phyloP scores from a whole-genome alignment of 1,140 invertebrate genomes.

The Mycetomoellerius zeteki region DNA sequence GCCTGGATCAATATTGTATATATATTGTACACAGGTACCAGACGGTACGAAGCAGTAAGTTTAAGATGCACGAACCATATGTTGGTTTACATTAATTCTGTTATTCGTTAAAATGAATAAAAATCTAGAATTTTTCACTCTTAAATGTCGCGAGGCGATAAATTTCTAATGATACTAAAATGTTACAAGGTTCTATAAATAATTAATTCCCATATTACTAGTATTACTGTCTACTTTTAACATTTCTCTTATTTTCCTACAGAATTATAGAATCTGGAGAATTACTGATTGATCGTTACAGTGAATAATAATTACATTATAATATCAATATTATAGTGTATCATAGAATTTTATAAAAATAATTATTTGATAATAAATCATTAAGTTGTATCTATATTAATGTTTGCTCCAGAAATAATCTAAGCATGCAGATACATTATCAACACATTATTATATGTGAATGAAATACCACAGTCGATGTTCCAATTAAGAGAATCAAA shows the following conservation, averaged over 20 bases:
- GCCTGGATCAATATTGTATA: conserved; percentile 48
- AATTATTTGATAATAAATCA: conserved; percentile 37
- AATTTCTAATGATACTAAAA: background rate
- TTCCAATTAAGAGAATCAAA: background rate
- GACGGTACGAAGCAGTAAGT: conserved; percentile 47
- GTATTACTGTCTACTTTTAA: background rate
- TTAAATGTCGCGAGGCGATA: background rate
- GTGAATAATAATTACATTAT: conserved; percentile 29
- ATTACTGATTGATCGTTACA: conserved; percentile 30
- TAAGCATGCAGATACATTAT: background rate
- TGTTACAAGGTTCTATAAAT: background rate
- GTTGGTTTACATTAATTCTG: conserved; percentile 32
- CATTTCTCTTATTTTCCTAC: conserved; percentile 4
- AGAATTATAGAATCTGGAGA: background rate
- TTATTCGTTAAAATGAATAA: background rate
- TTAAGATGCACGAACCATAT: conserved; percentile 47
- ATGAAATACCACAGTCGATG: background rate
- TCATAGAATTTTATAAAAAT: conserved; percentile 6
- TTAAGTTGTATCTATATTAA: background rate
- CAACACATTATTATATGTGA: background rate
- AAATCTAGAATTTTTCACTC: background rate
- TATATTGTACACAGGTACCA: conserved; percentile 40
- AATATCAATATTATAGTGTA: conserved; percentile 19
- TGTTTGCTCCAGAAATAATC: background rate
- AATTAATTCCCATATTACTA: background rate